Evolutionary conservation across 2,888 invertebrate species (phyloP).

Genomic region (Anaspis maculata): DNA sequence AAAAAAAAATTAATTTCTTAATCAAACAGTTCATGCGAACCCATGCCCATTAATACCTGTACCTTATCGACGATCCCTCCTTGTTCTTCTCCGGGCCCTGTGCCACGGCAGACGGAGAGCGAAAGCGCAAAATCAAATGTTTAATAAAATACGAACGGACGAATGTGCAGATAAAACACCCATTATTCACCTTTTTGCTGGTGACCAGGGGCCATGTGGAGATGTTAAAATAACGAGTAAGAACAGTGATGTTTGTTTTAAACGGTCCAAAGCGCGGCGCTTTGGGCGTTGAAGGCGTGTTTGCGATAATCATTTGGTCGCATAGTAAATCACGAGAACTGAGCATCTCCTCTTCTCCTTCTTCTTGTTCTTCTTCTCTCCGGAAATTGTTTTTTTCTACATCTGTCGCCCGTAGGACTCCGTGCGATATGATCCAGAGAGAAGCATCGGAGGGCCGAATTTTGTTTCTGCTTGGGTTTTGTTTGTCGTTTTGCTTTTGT

Average conservation of each 20-base stretch:
- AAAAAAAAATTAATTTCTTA: conserved; percentile 23
- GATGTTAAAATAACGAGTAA: conserved; percentile 42
- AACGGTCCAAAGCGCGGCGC: conserved; percentile 40
- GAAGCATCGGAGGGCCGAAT: too few species aligned
- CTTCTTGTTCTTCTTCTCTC: not conserved
- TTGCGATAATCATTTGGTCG: conserved; percentile 40
- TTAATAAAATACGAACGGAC: conserved; percentile 37
- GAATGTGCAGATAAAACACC: conserved; percentile 36
- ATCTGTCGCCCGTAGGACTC: too few species aligned
- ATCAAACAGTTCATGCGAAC: conserved; percentile 20
- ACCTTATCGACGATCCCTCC: conserved; percentile 8
- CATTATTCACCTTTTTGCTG: conserved; percentile 29
- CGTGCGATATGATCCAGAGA: too few species aligned
- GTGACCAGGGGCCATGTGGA: conserved; percentile 34
- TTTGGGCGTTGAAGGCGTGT: conserved; percentile 41
- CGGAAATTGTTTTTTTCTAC: not conserved
- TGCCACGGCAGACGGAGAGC: conserved; percentile 13
- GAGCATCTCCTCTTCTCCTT: not conserved
- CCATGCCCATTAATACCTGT: conserved; percentile 18
- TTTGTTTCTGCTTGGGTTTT: too few species aligned
- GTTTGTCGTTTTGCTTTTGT: too few species aligned
- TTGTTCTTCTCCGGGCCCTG: conserved; percentile 12
- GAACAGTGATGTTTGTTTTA: conserved; percentile 43
- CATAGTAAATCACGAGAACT: conserved; percentile 41
- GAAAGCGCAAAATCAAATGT: conserved; percentile 28